Evolutionary conservation across 2,888 invertebrate species (phyloP).

Genomic region (Gastrophysa polygoni): DNA sequence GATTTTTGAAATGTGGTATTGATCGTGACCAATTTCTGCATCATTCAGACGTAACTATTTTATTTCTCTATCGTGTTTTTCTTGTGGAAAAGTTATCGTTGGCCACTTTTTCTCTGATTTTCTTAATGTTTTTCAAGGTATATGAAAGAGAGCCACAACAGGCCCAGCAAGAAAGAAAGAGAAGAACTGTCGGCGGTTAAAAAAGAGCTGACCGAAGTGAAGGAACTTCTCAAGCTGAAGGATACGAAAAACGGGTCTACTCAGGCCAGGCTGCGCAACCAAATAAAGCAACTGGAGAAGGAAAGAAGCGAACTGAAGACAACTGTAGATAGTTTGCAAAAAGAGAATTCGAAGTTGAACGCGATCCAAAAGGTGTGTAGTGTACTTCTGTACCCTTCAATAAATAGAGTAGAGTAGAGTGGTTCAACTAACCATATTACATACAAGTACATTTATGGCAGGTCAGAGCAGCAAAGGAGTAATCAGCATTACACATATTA

Average conservation of each 20-base stretch:
- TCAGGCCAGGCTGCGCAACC: constrained; percentile 75
- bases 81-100: too few relatives aligned
- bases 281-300: constrained; percentile 74
- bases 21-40: too few relatives aligned
- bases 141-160: constrained; percentile 71
- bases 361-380: constrained; percentile 55
- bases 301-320: constrained; percentile 69
- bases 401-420: too few relatives aligned
- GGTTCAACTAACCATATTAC: too few relatives aligned
- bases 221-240: constrained; percentile 72
- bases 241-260: constrained; percentile 75
- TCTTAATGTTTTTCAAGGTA: constrained; percentile 53
- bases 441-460: too few relatives aligned
- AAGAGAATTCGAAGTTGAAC: constrained; percentile 67
- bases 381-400: too few relatives aligned
- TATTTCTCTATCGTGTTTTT: too few relatives aligned
- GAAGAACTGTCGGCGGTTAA: constrained; percentile 71
- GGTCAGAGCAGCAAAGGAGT: too few relatives aligned
- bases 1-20: too few relatives aligned
- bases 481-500: too few relatives aligned
- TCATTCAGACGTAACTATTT: too few relatives aligned
- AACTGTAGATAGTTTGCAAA: constrained; percentile 71
- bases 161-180: constrained; percentile 70
- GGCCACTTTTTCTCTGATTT: too few relatives aligned
- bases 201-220: constrained; percentile 68